Percentiles rank a stretch among this genome's conserved stretches.
Conservation (phyloP, 2,113 vertebrate species). For the Actenoides hombroni region DNA sequence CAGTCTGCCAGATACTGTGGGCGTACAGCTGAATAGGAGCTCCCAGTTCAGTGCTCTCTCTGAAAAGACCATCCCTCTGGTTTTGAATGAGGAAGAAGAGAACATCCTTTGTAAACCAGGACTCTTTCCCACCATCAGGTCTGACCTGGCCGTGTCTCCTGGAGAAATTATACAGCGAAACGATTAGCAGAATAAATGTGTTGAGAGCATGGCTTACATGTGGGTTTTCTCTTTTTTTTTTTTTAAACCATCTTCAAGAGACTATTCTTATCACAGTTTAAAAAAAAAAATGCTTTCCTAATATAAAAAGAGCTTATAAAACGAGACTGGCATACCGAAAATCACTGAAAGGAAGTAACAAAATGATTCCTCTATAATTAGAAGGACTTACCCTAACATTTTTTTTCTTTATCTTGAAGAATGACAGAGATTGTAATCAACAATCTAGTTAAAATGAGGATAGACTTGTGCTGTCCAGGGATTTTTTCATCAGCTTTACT, state of each 20-base stretch:
- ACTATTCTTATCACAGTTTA: background rate
- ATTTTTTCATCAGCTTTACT: background rate
- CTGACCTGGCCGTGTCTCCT: constrained; percentile 15
- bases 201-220: background rate
- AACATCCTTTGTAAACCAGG: constrained; percentile 5
- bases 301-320: background rate
- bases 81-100: background rate
- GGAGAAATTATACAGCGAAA: background rate
- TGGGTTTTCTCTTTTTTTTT: background rate
- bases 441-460: background rate
- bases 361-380: background rate
- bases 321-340: background rate
- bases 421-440: background rate
- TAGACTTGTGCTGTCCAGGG: background rate
- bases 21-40: background rate
- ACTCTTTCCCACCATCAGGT: constrained; percentile 50
- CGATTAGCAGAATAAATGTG: background rate
- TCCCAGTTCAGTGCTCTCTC: background rate
- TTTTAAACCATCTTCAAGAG: background rate
- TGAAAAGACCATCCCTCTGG: constrained; percentile 19
- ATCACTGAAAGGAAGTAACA: background rate
- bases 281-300: background rate
- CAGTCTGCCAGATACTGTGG: constrained; percentile 1
- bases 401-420: background rate
- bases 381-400: background rate